Evolutionary conservation across 2,113 vertebrate genomes (phyloP), one percentile per base, ranked within the genome.

Genomic region (Crocuta crocuta): DNA sequence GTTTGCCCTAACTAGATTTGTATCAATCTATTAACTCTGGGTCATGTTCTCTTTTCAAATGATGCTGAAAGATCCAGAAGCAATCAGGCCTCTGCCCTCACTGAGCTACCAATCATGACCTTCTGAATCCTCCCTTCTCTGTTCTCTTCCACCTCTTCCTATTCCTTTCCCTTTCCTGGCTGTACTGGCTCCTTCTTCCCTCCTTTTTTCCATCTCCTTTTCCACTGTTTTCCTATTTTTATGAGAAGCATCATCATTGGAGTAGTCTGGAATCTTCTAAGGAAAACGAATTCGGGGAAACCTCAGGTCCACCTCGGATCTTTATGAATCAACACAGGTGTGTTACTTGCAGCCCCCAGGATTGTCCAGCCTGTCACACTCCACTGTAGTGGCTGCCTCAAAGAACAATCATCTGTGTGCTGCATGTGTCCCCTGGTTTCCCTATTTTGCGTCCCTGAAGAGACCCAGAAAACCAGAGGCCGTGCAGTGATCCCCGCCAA

Each of bases 121-220:
- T 39, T 74, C n/a, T 6, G 10, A 33, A 26, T 2, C 55, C 11
- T 4, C 2, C 65, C 19, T 8, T 61, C 4, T 43, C 2, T 0
- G 21, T 43, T 39, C 65, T 53, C 28, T 84, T 63, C 3, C 26
- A 12, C 7, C 53, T 8, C 45, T 43, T 35, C 2, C 12, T 35
- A 6, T 68, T 70, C 7, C 31, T 88, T 63, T 80, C 45, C 7
- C 19, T 84, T 16, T 71, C 12, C 70, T 21, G 4, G 53, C 28
- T 97, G 53, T 91, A 70, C 15, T 80, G 33, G 24, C 5, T 53
- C 4, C 11, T 35, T 43, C 31, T 82, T 39, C 80, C 45, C 65
- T 58, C 23, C 61, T 63, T 31, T 31, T 26, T 39, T 79, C 61
- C 19, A 87, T 58, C 35, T 35, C 45, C 13, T 19, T 79, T 82